Evolutionary conservation across 1,140 invertebrate genomes (phyloP), one percentile per base, ranked within the genome.

Genomic region (Ceratina japonica): DNA sequence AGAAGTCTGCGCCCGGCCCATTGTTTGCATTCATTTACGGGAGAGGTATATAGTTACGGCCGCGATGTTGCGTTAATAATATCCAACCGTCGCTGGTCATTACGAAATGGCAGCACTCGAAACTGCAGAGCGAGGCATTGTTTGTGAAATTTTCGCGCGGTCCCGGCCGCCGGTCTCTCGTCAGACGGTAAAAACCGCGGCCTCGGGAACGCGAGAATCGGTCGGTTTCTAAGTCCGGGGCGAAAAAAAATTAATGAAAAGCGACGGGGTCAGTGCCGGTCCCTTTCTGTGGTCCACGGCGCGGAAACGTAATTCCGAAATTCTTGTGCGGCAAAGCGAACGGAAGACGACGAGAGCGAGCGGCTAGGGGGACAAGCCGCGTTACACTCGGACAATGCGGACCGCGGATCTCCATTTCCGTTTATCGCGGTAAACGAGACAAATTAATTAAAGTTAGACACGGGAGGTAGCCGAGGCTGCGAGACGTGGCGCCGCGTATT

Each of bases 21-120:
- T 81, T 84, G 79, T 84, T 85, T 84, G 83, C 78, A 69, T 84
- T 84, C 79, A 65, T 81, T 85, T 74, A 64, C 59, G 63, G 27
- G 37, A 65, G 71, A 31, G 27, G 27, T 31, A 31, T 31, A 31
- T 69, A 68, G 22, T 54, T 74, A 62, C 65, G 58, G 49, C 52
- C 62, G 70, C 74, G 20, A 81, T 84, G 27, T 69, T 81, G 70
- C 74, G 62, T 78, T 74, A 84, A 81, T 51, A 68, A 68, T 79
- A 75, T 77, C 64, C 81, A 77, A 80, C 73, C 68, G 61, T 75
- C 63, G 54, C 52, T 22, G 72, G 20, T 69, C 69, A 61, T 83
- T 75, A 69, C 51, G 44, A 66, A 63, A 27, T 54, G 31, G 27
- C 44, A 37, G n/a, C n/a, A 52, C 68, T 79, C 56, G 70, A 68